Conservation (phyloP, 2,113 vertebrate genomes). For the Takifugu bimaculatus region DNA sequence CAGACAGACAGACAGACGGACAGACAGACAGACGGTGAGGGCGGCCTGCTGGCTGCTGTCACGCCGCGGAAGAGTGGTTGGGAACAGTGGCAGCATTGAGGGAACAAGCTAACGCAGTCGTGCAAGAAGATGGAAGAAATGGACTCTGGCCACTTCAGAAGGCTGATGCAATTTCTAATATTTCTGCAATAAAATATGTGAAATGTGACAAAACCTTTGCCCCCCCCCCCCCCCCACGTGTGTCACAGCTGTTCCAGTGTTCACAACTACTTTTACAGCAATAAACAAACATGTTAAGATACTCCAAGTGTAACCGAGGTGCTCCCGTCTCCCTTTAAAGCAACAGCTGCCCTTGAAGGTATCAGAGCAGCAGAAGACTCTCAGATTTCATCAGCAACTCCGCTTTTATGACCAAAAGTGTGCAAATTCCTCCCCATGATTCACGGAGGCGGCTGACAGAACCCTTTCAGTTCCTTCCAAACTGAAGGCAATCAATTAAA, state of each 20-base stretch:
- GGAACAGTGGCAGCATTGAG: background rate
- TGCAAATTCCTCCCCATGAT: constrained; percentile 1
- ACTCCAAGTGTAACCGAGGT: too few species aligned
- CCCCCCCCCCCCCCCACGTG: too few species aligned
- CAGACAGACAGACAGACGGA: background rate
- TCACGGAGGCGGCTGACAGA: constrained; percentile 26
- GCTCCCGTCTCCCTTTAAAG: too few species aligned
- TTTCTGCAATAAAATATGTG: background rate
- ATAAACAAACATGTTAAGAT: too few species aligned
- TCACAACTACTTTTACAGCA: background rate
- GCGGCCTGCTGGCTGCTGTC: background rate
- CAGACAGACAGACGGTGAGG: constrained; percentile 4
- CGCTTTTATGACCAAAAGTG: background rate
- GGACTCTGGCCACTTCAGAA: too few species aligned
- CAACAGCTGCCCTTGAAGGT: too few species aligned
- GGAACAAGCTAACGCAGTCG: too few species aligned
- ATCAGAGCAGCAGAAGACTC: too few species aligned
- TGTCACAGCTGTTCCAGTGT: background rate
- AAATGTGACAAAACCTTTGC: background rate
- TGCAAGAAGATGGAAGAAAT: too few species aligned
- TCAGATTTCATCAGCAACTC: background rate
- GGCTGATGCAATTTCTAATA: background rate
- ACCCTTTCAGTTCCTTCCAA: constrained; percentile 10
- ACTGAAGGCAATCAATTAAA: constrained; percentile 31
- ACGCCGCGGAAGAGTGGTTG: background rate